Evolutionary conservation across 1,140 invertebrate species (phyloP).

Genomic region (Ceratina australensis): DNA sequence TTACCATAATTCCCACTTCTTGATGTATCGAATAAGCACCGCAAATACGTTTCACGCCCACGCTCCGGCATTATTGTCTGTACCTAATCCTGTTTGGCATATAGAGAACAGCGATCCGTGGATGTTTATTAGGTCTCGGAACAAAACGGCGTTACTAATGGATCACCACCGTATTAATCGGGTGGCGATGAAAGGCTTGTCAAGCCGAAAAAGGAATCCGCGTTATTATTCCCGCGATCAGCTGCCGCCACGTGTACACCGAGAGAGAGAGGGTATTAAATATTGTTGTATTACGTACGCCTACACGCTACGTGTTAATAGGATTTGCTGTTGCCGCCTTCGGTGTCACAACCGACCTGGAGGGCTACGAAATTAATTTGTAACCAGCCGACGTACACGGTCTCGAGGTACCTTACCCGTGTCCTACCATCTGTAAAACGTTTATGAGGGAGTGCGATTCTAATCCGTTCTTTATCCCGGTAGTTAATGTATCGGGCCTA

Average conservation of each 20-base stretch:
- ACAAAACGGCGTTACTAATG: not conserved
- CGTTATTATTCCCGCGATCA: slow-evolving; percentile 15
- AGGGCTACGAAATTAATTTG: slow-evolving; percentile 57
- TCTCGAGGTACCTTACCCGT: not conserved
- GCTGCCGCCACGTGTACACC: not conserved
- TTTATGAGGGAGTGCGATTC: slow-evolving; percentile 12
- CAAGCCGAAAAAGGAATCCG: slow-evolving; percentile 10
- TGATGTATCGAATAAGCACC: no score
- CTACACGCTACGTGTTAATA: slow-evolving; percentile 43
- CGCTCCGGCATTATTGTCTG: no score
- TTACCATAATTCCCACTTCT: no score
- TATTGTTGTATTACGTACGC: slow-evolving; percentile 42
- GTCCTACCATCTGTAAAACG: not conserved
- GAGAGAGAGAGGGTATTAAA: slow-evolving; percentile 42
- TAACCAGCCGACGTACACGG: slow-evolving; percentile 56
- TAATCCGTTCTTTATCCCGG: slow-evolving; percentile 32
- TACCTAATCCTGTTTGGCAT: not conserved
- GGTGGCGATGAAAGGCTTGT: slow-evolving; percentile 17
- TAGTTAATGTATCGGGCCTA: slow-evolving; percentile 10
- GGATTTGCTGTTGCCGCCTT: slow-evolving; percentile 43
- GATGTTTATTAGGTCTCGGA: slow-evolving; percentile 2
- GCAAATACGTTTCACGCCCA: no score
- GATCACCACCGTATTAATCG: slow-evolving; percentile 9
- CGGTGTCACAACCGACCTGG: slow-evolving; percentile 38
- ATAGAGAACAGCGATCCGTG: not conserved